Percentiles rank a stretch among this genome's conserved stretches.
Conservation (phyloP, 2,888 invertebrate species). For the Eupithecia centaureata region DNA sequence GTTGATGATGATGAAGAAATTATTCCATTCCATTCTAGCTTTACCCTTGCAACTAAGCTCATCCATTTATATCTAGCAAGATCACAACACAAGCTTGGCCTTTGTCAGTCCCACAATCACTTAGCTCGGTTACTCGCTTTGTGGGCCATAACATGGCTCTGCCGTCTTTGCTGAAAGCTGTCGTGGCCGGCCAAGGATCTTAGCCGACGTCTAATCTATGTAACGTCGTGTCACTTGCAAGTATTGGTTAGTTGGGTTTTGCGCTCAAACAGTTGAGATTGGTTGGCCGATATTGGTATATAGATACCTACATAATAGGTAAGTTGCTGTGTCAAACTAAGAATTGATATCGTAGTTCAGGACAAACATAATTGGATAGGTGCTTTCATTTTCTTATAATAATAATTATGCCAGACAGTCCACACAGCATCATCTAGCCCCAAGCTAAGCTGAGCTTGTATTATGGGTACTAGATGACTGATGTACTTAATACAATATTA, state of each 20-base stretch:
- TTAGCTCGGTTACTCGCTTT: conserved; percentile 1
- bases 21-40: neutral
- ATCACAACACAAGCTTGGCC: conserved; percentile 1
- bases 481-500: too few species aligned
- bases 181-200: conserved; percentile 5
- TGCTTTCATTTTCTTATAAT: too few species aligned
- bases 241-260: conserved; percentile 2
- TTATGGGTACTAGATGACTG: too few species aligned
- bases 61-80: neutral
- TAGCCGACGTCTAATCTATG: conserved; percentile 29
- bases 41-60: neutral
- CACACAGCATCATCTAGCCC: too few species aligned
- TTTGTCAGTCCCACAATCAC: conserved; percentile 4
- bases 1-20: too few species aligned
- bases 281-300: neutral
- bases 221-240: conserved; percentile 18
- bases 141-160: conserved; percentile 7
- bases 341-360: neutral
- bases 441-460: too few species aligned
- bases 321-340: neutral
- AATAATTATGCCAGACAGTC: too few species aligned
- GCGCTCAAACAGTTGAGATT: neutral
- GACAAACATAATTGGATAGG: too few species aligned
- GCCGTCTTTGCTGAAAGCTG: conserved; percentile 12
- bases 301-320: neutral